Percentiles rank a stretch among this genome's conserved stretches.
Evolutionary conservation across 2,113 vertebrate species (phyloP).

Genomic region (Leucopsar rothschildi): DNA sequence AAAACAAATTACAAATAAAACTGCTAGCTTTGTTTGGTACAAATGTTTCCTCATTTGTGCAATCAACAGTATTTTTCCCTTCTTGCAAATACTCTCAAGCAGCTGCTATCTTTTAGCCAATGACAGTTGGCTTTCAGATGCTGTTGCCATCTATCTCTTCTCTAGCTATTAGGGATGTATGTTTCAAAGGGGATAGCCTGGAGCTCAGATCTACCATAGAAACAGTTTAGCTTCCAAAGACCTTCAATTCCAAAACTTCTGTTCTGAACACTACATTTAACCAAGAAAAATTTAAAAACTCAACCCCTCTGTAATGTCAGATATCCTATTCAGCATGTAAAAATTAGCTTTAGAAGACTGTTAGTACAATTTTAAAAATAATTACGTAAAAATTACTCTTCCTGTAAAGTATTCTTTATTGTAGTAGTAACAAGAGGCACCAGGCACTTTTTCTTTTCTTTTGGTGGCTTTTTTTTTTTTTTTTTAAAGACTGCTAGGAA

Average conservation of each 20-base stretch:
- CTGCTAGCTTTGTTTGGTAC: background rate
- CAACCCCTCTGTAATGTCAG: background rate
- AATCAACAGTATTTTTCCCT: background rate
- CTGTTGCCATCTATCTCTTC: background rate
- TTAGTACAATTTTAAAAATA: background rate
- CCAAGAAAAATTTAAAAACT: background rate
- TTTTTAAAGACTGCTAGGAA: background rate
- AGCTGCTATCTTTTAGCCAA: background rate
- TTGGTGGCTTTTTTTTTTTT: background rate
- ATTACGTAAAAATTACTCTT: background rate
- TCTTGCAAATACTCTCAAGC: background rate
- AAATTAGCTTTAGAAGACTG: background rate
- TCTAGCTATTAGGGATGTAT: background rate
- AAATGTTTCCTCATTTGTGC: background rate
- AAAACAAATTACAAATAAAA: background rate
- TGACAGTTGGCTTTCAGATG: background rate
- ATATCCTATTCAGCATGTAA: background rate
- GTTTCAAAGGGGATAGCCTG: background rate
- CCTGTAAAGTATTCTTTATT: background rate
- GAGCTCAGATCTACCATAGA: background rate
- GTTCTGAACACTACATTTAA: background rate
- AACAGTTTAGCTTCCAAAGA: background rate
- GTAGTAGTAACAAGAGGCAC: background rate
- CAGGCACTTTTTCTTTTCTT: background rate
- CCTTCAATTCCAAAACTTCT: background rate